Base-by-base conservation (phyloP, 2,888 invertebrate species). In the Drosophila neotestacea region DNA sequence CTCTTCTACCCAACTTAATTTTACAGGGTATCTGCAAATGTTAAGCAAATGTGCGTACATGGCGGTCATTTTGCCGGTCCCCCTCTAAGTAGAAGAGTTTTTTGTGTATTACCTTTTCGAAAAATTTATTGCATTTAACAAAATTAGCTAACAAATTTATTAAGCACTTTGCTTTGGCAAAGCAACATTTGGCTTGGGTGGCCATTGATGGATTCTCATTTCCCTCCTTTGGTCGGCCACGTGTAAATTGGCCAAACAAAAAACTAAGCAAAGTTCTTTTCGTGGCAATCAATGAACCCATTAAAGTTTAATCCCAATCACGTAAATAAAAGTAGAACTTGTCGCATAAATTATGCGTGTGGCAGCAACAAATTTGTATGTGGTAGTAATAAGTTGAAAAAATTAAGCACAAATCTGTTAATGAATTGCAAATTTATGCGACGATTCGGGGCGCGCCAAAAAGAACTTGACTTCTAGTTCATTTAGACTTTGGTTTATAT, bases 61-160 rank as follows among this genome's bases (percentile, higher is more conserved):
- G 73, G 63, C 64, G 62, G 61, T 71, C 52, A 61, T 62, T 73
- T 75, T 70, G 41, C 68, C 41, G 51, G 59, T 47, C 56, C 54
- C 58, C 39, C 48, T 27, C 52, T 66, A 59, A 56, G 67, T 66
- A 10, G 22, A 32, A 22, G 22, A n/a, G 56, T 64, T 72, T 78
- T 69, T 81, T 88, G 81, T 79, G 85, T 79, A 81, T 77, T 81
- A 81, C 85, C 74, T 85, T 88, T 88, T 80, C 74, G 82, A 78
- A 61, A 88, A 90, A 90, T 90, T 90, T 90, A 90, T 90, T 87
- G 85, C 90, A 81, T 82, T 86, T 81, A 88, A 83, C 77, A 79
- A 84, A 90, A 90, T 90, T 89, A 89, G 85, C 88, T 79, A 84
- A 85, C 85, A 90, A 90, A 90, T 90, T 88, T 90, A 90, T 90